phyloP scores from a whole-genome alignment of 2,113 vertebrate species.

The Arenaria interpres region DNA sequence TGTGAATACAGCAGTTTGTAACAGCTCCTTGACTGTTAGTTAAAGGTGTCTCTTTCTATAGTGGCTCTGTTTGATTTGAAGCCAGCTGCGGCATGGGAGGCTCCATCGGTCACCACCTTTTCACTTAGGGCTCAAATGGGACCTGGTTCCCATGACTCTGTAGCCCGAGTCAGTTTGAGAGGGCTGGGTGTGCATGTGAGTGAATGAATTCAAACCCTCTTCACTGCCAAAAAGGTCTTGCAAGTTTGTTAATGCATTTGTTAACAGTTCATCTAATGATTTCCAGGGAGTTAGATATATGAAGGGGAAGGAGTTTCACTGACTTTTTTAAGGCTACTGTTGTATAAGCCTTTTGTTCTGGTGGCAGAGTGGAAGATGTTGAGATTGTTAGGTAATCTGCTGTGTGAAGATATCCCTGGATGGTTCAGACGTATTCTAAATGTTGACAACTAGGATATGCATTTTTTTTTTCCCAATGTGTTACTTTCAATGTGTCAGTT shows the following conservation, averaged over 20 bases:
- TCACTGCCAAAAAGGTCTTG: conserved; percentile 20
- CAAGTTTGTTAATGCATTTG: conserved; percentile 28
- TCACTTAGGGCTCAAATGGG: neutral
- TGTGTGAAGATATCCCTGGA: neutral
- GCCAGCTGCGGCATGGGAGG: conserved; percentile 42
- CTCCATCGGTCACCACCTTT: neutral
- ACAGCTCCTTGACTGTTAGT: conserved; percentile 25
- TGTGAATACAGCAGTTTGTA: conserved; percentile 71
- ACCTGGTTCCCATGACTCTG: conserved; percentile 66
- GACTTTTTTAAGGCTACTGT: neutral
- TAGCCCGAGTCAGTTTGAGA: conserved; percentile 16
- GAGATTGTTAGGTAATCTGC: neutral
- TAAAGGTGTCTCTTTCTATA: conserved; percentile 66
- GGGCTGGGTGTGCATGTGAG: neutral
- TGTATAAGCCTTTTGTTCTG: neutral
- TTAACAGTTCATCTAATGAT: neutral
- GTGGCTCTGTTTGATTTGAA: conserved; percentile 59
- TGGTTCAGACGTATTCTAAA: neutral
- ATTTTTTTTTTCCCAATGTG: rapidly evolving
- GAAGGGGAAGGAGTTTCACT: neutral
- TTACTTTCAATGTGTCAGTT: neutral
- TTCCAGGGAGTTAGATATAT: neutral
- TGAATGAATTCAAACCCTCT: conserved; percentile 31
- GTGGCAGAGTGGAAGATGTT: neutral
- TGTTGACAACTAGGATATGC: neutral